These are phyloP conservation scores for Zeuzera pyrina DNA, from an alignment of 2,888 invertebrate genomes.

Conservation along the genomic window DNA sequence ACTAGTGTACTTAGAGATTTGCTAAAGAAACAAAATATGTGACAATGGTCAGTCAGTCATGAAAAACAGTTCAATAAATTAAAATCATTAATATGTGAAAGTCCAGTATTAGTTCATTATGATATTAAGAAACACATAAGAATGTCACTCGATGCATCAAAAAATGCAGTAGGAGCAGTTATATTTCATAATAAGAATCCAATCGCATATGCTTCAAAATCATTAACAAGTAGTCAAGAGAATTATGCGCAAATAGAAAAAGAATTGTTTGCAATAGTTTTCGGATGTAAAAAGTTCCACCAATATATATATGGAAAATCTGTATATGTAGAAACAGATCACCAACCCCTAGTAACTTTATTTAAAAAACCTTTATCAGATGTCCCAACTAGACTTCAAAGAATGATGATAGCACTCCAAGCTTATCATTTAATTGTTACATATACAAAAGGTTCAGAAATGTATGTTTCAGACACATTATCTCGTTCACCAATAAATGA, in stretches of 20 bases:
- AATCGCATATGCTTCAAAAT: conserved; percentile 19
- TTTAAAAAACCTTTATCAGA: conserved; percentile 5
- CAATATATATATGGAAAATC: conserved; percentile 9
- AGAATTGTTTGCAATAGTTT: conserved; percentile 14
- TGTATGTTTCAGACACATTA: conserved; percentile 10
- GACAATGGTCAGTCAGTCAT: conserved; percentile 19
- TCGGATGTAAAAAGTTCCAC: conserved; percentile 5
- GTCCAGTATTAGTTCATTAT: conserved; percentile 12
- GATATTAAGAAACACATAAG: conserved; percentile 10
- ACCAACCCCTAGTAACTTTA: conserved; percentile 4
- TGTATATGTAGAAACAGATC: conserved; percentile 8
- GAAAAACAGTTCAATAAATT: conserved; percentile 9
- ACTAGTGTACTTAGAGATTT: conserved; percentile 12
- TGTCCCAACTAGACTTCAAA: conserved; percentile 7
- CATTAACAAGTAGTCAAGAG: conserved; percentile 16
- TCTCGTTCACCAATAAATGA: conserved; percentile 3
- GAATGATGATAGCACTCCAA: conserved; percentile 9
- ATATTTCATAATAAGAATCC: conserved; percentile 17
- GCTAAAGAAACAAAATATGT: conserved; percentile 18
- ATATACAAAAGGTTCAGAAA: conserved; percentile 8
- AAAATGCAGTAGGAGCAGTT: conserved; percentile 12
- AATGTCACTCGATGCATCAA: conserved; percentile 11
- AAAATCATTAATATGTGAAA: conserved; percentile 11
- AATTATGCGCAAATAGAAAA: conserved; percentile 21
- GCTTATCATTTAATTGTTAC: conserved; percentile 6